phyloP scores from a whole-genome alignment of 2,113 vertebrate species.

The Megaptera novaeangliae region DNA sequence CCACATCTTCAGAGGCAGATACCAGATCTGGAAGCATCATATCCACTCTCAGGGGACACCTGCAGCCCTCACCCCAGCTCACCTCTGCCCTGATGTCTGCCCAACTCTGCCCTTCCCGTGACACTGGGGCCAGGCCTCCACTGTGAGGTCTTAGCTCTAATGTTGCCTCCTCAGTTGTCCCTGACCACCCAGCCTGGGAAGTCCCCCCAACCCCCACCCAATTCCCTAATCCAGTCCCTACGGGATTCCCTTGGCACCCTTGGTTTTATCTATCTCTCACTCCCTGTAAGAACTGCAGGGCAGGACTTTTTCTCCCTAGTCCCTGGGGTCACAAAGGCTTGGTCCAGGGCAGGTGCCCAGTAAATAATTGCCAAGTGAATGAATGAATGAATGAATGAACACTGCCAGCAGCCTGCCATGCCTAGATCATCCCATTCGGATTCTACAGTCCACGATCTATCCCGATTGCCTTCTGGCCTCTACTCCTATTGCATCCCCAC shows the following conservation, averaged over 20 bases:
- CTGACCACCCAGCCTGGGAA: neutral
- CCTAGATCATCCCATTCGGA: neutral
- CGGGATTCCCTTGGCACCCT: neutral
- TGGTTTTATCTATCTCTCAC: neutral
- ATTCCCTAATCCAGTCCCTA: neutral
- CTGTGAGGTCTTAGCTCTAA: neutral
- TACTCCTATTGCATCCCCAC: neutral
- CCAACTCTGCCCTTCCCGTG: neutral
- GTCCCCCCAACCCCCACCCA: neutral
- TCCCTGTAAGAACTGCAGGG: neutral
- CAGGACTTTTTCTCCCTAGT: neutral
- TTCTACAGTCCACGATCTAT: neutral
- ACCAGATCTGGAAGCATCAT: neutral
- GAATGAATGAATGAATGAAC: neutral
- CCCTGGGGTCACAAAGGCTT: neutral
- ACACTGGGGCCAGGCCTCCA: neutral
- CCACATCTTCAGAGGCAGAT: neutral
- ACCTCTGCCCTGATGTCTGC: neutral
- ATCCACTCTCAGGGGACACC: too few species aligned
- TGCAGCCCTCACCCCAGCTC: neutral
- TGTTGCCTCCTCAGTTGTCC: neutral
- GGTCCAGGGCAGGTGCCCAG: neutral
- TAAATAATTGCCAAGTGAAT: neutral
- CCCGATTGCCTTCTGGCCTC: neutral
- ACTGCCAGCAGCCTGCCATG: neutral